A percentile compares a stretch with the other conserved stretches of the same genome.
These are phyloP conservation scores for Xylophagus ater DNA, from an alignment of 2,888 invertebrate species.

Conservation along the genomic window DNA sequence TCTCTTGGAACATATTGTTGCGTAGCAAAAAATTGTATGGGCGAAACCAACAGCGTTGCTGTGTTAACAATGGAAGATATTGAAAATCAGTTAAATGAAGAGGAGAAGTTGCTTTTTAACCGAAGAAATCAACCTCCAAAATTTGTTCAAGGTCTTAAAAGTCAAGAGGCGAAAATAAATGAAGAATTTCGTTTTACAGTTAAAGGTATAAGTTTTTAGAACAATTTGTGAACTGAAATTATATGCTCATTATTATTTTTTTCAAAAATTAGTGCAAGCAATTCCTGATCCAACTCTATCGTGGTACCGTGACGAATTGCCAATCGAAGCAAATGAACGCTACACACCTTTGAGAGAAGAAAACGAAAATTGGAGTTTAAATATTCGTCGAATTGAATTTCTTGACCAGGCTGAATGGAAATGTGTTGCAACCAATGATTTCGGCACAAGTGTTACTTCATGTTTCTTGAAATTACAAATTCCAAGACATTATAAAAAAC, in stretches of 20 bases:
- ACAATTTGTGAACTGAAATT: slow-evolving; percentile 1
- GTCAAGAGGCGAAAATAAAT: slow-evolving; percentile 70
- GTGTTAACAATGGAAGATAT: slow-evolving; percentile 84
- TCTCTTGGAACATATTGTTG: slow-evolving; percentile 83
- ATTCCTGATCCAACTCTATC: slow-evolving; percentile 68
- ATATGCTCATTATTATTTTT: not conserved
- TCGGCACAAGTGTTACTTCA: slow-evolving; percentile 78
- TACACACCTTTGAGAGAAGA: slow-evolving; percentile 58
- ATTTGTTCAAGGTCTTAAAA: slow-evolving; percentile 70
- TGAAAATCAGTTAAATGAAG: slow-evolving; percentile 77
- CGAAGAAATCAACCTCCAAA: slow-evolving; percentile 75
- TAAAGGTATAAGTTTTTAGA: slow-evolving; percentile 46
- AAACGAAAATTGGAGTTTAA: slow-evolving; percentile 59
- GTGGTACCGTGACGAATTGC: slow-evolving; percentile 83
- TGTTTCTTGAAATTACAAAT: slow-evolving; percentile 75
- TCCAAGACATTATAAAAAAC: slow-evolving; percentile 80
- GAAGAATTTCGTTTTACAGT: slow-evolving; percentile 70
- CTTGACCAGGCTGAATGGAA: slow-evolving; percentile 88
- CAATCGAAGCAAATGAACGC: slow-evolving; percentile 56
- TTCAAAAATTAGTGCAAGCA: slow-evolving; percentile 49
- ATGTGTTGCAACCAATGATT: slow-evolving; percentile 79
- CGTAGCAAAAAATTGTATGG: slow-evolving; percentile 83
- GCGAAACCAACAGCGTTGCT: slow-evolving; percentile 74
- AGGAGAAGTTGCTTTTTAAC: slow-evolving; percentile 51
- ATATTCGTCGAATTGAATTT: slow-evolving; percentile 63